Evolutionary conservation across 2,113 vertebrate genomes (phyloP).

Genomic region (Entelurus aequoreus): DNA sequence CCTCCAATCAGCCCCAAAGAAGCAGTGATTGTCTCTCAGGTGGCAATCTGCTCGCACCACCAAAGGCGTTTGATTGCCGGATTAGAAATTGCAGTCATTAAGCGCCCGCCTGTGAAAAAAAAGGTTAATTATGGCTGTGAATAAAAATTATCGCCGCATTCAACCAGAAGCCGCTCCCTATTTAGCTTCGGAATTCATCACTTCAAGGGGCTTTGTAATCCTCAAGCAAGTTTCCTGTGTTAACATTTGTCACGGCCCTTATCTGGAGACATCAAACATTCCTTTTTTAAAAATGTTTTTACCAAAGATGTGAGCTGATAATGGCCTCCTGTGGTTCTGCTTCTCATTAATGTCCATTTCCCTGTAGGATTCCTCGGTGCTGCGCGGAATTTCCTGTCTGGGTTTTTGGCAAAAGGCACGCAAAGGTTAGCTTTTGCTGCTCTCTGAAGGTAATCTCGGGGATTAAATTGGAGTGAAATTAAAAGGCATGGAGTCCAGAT

Average conservation of each 20-base stretch:
- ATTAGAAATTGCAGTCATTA: constrained; percentile 39
- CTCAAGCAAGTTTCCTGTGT: constrained; percentile 15
- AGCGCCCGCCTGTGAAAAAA: constrained; percentile 25
- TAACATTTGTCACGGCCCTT: constrained; percentile 17
- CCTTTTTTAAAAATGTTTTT: constrained; percentile 1
- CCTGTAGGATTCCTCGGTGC: not conserved
- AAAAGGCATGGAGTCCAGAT: not conserved
- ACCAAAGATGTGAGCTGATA: constrained; percentile 16
- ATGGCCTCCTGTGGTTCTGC: not conserved
- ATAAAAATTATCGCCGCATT: constrained; percentile 36
- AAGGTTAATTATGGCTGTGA: constrained; percentile 52
- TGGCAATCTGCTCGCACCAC: constrained; percentile 20
- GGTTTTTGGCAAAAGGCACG: constrained; percentile 26
- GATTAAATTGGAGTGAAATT: constrained; percentile 38
- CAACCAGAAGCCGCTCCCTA: constrained; percentile 23
- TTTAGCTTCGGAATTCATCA: not conserved
- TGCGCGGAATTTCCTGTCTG: not conserved
- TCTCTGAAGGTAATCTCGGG: constrained; percentile 27
- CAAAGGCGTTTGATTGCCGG: constrained; percentile 35
- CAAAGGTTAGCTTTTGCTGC: constrained; percentile 25
- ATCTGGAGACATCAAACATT: constrained; percentile 22
- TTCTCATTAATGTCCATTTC: constrained; percentile 22
- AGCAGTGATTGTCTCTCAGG: constrained; percentile 26
- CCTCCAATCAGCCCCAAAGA: constrained; percentile 10
- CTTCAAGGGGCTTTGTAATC: constrained; percentile 21